Evolutionary conservation across 2,113 vertebrate genomes (phyloP).

Genomic region (Puntigrus tetrazona): DNA sequence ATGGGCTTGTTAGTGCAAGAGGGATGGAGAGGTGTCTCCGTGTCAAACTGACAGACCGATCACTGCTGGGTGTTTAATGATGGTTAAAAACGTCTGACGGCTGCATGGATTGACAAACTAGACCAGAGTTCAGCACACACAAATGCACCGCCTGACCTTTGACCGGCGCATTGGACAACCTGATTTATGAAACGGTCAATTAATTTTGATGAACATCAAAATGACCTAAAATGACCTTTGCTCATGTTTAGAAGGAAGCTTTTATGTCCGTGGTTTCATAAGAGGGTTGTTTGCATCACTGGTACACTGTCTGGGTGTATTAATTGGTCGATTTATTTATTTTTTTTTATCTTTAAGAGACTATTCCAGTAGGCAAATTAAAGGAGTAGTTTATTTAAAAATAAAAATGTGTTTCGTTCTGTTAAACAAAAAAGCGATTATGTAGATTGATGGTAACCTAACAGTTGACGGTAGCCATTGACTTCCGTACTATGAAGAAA

Average conservation of each 20-base stretch:
- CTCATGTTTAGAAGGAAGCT: background rate
- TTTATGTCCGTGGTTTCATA: background rate
- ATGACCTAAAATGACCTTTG: too few species aligned
- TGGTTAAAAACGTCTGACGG: background rate
- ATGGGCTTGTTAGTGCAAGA: constrained; percentile 17
- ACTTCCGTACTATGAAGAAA: background rate
- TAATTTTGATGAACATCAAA: background rate
- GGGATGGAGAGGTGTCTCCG: constrained; percentile 25
- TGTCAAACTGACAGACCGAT: background rate
- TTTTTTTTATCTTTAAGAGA: background rate
- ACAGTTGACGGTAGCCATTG: background rate
- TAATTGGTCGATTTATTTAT: background rate
- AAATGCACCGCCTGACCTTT: background rate
- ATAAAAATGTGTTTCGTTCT: background rate
- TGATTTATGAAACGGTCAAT: constrained; percentile 13
- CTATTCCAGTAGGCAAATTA: background rate
- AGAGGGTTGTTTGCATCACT: background rate
- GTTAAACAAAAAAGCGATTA: background rate
- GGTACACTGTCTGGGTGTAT: background rate
- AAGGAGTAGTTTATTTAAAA: too few species aligned
- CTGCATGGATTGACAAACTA: background rate
- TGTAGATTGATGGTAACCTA: background rate
- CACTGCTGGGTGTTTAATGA: background rate
- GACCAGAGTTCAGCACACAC: background rate
- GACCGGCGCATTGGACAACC: background rate